Percentiles rank a stretch among this genome's conserved stretches.
Conservation (phyloP, 2,113 vertebrate species). For the Lonchura striata region DNA sequence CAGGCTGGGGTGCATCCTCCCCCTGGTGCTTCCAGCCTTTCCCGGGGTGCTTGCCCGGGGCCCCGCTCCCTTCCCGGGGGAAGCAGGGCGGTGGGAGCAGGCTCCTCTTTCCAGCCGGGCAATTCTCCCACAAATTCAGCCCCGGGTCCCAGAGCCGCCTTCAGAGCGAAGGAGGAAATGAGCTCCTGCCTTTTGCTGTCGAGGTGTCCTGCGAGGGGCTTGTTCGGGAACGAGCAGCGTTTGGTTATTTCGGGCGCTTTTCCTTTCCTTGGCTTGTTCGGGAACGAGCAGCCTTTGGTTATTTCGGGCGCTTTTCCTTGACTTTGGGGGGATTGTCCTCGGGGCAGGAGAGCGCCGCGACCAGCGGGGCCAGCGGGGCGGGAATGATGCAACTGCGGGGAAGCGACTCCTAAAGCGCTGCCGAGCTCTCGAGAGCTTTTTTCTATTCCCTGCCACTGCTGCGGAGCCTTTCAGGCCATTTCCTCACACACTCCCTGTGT, state of each 20-base stretch:
- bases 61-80: background rate
- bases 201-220: background rate
- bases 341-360: background rate
- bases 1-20: too few species aligned
- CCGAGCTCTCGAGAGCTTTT: background rate
- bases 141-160: background rate
- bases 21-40: background rate
- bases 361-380: background rate
- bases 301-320: background rate
- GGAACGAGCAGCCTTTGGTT: background rate
- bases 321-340: background rate
- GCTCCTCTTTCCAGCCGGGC: background rate
- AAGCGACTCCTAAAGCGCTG: background rate
- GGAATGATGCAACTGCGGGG: background rate
- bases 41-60: background rate
- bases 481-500: background rate
- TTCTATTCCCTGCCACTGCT: background rate
- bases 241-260: background rate
- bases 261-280: background rate
- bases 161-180: conserved; percentile 14
- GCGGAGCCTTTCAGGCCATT: background rate
- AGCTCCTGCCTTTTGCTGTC: background rate
- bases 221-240: background rate
- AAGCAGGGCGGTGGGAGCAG: background rate
- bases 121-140: background rate